phyloP scores from a whole-genome alignment of 2,888 invertebrate genomes.

The Tetropium fuscum region DNA sequence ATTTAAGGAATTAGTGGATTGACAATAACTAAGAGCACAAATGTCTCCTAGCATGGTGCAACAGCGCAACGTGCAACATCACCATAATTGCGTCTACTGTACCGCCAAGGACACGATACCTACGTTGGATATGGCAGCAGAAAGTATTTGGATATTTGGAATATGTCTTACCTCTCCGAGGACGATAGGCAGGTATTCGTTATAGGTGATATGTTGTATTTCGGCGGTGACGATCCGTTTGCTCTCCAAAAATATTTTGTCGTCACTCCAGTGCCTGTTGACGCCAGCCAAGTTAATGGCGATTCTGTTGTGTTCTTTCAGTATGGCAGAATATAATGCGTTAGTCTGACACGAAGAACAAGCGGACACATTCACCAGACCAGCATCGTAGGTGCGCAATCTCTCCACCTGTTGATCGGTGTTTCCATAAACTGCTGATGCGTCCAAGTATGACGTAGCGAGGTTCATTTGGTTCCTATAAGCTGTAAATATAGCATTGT shows the following conservation, averaged over 20 bases:
- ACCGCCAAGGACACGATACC: no score
- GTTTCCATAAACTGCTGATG: conserved; percentile 84
- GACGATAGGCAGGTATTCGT: conserved; percentile 84
- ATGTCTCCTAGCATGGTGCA: no score
- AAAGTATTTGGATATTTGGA: no score
- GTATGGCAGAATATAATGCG: conserved; percentile 77
- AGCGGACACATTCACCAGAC: conserved; percentile 75
- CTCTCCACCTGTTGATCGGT: conserved; percentile 78
- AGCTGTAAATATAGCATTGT: conserved; percentile 64
- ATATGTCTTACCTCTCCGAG: conserved; percentile 75
- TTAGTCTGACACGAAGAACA: conserved; percentile 78
- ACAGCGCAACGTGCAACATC: no score
- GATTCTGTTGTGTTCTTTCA: conserved; percentile 85
- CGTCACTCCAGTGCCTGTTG: conserved; percentile 86
- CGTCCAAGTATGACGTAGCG: conserved; percentile 86
- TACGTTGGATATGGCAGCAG: no score
- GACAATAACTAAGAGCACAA: no score
- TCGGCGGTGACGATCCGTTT: conserved; percentile 81
- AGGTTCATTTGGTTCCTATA: conserved; percentile 87
- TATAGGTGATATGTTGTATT: conserved; percentile 87
- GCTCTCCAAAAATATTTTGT: conserved; percentile 80
- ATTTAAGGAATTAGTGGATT: no score
- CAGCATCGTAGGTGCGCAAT: conserved; percentile 77
- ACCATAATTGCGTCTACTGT: no score
- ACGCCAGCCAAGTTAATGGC: conserved; percentile 76